Evolutionary conservation across 2,888 invertebrate species (phyloP).

Genomic region (Idaea dimidiata): DNA sequence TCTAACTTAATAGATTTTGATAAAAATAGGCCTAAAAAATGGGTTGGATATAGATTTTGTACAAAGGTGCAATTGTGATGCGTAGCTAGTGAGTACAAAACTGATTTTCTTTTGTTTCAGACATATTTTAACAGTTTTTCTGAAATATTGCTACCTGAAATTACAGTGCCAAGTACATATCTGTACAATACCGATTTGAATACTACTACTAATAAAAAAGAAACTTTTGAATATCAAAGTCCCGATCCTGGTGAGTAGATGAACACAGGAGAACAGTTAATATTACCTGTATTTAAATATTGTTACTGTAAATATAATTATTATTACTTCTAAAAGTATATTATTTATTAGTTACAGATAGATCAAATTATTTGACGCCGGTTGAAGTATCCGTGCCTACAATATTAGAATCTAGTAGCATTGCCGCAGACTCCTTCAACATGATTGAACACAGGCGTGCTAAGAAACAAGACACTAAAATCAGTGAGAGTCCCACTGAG

Average conservation of each 20-base stretch:
- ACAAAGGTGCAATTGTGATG: no score
- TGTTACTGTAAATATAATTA: not conserved
- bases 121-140: conserved; percentile 54
- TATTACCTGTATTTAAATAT: not conserved
- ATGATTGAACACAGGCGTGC: conserved; percentile 66
- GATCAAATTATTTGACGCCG: conserved; percentile 38
- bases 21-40: no score
- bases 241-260: conserved; percentile 43
- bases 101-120: conserved; percentile 39
- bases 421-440: conserved; percentile 32
- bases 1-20: no score
- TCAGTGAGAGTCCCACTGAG: conserved; percentile 48
- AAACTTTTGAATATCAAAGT: conserved; percentile 44
- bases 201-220: conserved; percentile 45
- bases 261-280: not conserved
- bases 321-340: no score
- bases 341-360: conserved; percentile 36
- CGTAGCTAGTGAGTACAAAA: not conserved
- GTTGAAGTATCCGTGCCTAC: conserved; percentile 41
- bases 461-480: conserved; percentile 55
- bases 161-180: conserved; percentile 40
- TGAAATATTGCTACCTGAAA: conserved; percentile 54
- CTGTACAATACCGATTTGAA: conserved; percentile 47
- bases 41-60: no score
- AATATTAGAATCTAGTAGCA: conserved; percentile 45